Conservation (phyloP, 2,888 invertebrate genomes). For the Lysandra bellargus region DNA sequence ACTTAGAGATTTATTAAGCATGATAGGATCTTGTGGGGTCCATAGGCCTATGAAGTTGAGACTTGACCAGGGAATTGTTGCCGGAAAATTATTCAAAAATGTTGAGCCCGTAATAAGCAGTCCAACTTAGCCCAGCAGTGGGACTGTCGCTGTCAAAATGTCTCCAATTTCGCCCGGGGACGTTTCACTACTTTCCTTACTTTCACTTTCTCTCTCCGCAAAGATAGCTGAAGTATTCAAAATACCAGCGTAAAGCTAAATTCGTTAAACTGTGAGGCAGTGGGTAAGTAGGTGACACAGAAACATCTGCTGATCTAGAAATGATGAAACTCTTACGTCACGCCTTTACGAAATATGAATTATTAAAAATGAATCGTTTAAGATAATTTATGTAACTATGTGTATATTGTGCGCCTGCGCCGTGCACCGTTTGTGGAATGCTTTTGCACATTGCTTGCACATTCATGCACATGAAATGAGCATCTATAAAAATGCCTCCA, state of each 20-base stretch:
- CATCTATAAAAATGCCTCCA: background rate
- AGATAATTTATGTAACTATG: constrained; percentile 8
- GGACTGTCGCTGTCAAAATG: background rate
- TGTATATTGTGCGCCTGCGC: background rate
- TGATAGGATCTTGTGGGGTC: too few species aligned
- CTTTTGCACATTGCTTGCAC: background rate
- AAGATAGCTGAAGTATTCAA: background rate
- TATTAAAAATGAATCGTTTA: constrained; percentile 19
- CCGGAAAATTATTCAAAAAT: background rate
- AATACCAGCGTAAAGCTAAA: background rate
- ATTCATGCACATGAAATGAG: background rate
- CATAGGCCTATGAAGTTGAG: background rate
- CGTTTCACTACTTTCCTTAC: background rate
- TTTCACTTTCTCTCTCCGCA: constrained; percentile 6
- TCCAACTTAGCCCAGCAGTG: background rate
- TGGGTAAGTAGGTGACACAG: constrained; percentile 26
- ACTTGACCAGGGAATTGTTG: background rate
- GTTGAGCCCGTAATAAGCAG: background rate
- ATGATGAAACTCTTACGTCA: constrained; percentile 26
- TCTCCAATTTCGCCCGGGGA: background rate
- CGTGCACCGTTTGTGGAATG: background rate
- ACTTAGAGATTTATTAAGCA: background rate
- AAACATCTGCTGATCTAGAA: constrained; percentile 19
- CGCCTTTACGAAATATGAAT: constrained; percentile 5
- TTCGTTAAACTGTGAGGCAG: background rate